phyloP scores from a whole-genome alignment of 2,888 invertebrate genomes.

The Clunio marinus region DNA sequence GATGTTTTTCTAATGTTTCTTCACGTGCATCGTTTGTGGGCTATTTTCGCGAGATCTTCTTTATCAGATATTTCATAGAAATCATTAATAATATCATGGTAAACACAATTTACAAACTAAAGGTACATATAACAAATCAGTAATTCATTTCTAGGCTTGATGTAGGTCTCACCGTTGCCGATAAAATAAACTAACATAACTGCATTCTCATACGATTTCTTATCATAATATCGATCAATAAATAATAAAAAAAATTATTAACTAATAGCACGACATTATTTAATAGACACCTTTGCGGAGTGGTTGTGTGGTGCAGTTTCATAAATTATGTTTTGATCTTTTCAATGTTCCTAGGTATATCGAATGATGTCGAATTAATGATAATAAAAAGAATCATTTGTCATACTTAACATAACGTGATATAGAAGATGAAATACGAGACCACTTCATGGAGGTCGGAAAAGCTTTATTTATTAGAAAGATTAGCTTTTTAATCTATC shows the following conservation, averaged over 20 bases:
- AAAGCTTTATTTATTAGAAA: conserved; percentile 3
- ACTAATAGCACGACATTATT: conserved; percentile 28
- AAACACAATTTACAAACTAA: conserved; percentile 6
- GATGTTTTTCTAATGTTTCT: background rate
- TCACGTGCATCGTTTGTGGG: background rate
- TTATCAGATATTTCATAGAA: conserved; percentile 1
- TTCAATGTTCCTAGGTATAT: background rate
- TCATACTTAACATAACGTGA: conserved; percentile 23
- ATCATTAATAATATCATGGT: conserved; percentile 37
- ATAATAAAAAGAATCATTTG: conserved; percentile 33
- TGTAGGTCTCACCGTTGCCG: conserved; percentile 18
- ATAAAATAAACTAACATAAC: background rate
- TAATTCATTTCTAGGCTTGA: conserved; percentile 28
- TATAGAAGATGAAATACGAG: background rate
- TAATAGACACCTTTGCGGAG: background rate
- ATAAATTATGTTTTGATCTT: background rate
- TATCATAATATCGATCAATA: conserved; percentile 23
- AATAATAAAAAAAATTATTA: conserved; percentile 1
- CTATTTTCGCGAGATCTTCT: background rate
- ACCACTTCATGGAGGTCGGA: conserved; percentile 1
- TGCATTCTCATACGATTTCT: conserved; percentile 11
- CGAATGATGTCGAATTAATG: conserved; percentile 26
- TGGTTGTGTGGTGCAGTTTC: conserved; percentile 15
- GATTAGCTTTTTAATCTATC: background rate
- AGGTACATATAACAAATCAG: conserved; percentile 23